Conservation (phyloP, 2,888 invertebrate genomes). For the Epistrophella euchroma region DNA sequence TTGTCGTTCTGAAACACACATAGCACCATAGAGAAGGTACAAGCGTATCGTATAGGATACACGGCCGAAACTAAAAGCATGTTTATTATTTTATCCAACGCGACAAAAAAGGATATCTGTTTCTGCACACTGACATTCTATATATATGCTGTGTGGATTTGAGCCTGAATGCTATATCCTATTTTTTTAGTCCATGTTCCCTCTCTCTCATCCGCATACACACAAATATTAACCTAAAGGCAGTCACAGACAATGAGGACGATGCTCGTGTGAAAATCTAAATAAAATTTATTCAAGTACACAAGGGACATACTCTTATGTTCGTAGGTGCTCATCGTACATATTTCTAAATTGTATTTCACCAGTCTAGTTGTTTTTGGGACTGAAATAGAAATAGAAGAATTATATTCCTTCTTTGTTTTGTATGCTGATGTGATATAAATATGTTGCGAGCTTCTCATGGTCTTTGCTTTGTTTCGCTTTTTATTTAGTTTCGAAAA, state of each 20-base stretch:
- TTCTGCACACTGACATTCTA: neutral
- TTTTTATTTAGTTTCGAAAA: neutral
- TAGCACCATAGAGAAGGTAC: neutral
- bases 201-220: neutral
- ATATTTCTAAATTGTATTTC: constrained; percentile 27
- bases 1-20: neutral
- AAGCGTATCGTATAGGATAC: neutral
- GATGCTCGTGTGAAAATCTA: constrained; percentile 45
- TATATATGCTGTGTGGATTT: constrained; percentile 16
- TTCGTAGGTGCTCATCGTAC: constrained; percentile 9
- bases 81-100: constrained; percentile 66
- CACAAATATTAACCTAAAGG: neutral
- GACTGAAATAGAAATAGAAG: neutral
- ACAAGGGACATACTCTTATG: constrained; percentile 36
- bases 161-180: constrained; percentile 23
- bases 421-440: neutral
- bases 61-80: constrained; percentile 48
- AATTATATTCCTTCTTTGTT: neutral
- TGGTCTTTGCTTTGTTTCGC: neutral
- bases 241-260: constrained; percentile 22
- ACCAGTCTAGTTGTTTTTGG: neutral
- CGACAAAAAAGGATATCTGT: constrained; percentile 59
- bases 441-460: neutral
- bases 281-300: constrained; percentile 60
- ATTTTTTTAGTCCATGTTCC: constrained; percentile 7